Base-by-base conservation (phyloP, 2,888 invertebrate species). In the Actias luna region DNA sequence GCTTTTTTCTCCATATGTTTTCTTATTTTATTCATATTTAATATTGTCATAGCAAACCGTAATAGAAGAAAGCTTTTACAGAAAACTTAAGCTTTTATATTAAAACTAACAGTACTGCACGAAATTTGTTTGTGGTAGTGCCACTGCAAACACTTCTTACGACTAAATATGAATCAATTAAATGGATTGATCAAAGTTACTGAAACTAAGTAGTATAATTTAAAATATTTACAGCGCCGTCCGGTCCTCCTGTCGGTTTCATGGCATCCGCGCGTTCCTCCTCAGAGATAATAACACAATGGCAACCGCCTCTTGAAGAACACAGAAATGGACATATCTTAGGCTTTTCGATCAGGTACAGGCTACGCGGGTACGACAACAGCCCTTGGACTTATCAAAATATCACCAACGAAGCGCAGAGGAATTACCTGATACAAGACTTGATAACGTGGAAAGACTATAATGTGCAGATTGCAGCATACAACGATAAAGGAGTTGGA, bases 361-460 rank as follows among this genome's bases (percentile, higher is more conserved):
- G 98, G 60, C 93, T 99, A 2, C 96, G 96, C 69, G 98, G 99
- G 0, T 99, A 99, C 87, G 97, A 96, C 71, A 96, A 97, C 74
- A 97, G 97, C 71, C 98, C 98, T 0, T 99, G 98, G 98, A 98
- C 96, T 5, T 93, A 95, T 76, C 95, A 97, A 78, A 99, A 98
- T 83, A 97, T 99, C 22, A 98, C 98, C 0, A 98, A 98, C 83
- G 98, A 98, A 82, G 97, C 97, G 0, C 97, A 98, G 80, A 94
- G 98, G 73, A 98, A 97, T 84, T 98, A 96, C 79, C 93, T 98
- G 1, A 97, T 99, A 62, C 92, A 96, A 74, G 98, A 98, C 77
- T 93, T 99, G 67, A 99, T 99, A 65, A 98, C 98, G 0, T 99
- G 99, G 98, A 98, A 99, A 84, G 98, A 98, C 87, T 99, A 99